Percentiles rank a stretch among this genome's conserved stretches.
phyloP scores from a whole-genome alignment of 2,888 invertebrate species.

The Andrena marginata region DNA sequence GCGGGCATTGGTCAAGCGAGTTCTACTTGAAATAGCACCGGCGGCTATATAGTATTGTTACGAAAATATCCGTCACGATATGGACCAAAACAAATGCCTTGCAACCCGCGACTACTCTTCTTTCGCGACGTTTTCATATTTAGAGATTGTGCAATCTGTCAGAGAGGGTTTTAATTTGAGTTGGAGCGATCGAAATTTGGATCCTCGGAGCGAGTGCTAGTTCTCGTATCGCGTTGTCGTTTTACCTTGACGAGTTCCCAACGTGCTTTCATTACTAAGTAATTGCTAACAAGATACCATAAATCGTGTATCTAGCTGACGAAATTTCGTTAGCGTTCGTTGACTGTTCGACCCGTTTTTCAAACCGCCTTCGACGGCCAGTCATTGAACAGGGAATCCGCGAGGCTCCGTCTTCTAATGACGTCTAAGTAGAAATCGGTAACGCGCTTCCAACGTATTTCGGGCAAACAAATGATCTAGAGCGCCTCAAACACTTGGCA shows the following conservation, averaged over 20 bases:
- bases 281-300: no score
- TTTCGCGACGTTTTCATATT: no score
- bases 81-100: neutral
- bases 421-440: slow-evolving; percentile 56
- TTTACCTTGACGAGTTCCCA: no score
- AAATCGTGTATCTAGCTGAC: neutral
- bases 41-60: neutral
- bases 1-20: neutral
- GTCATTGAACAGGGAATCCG: neutral
- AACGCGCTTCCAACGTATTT: slow-evolving; percentile 61
- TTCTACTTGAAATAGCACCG: neutral
- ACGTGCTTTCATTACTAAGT: no score
- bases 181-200: no score
- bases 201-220: no score
- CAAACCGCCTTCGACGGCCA: neutral
- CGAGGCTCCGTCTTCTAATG: neutral
- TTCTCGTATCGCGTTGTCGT: no score
- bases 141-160: no score
- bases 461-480: slow-evolving; percentile 71
- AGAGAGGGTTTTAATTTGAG: no score
- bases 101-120: neutral
- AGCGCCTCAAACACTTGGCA: slow-evolving; percentile 70
- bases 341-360: neutral
- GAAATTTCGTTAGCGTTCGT: neutral
- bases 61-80: neutral